Conservation (phyloP, 2,113 vertebrate species). For the Takifugu bimaculatus region DNA sequence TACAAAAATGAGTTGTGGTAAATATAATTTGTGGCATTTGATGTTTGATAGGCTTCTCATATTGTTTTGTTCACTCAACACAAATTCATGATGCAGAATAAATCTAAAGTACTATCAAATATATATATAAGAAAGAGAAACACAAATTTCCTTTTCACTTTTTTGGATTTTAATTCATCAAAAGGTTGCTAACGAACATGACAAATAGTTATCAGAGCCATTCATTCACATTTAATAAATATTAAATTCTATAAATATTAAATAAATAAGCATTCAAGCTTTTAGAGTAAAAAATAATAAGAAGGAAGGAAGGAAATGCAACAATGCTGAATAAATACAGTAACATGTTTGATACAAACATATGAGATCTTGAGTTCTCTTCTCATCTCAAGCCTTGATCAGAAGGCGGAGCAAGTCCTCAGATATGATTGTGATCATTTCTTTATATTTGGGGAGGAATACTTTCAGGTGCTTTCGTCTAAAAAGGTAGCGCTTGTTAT, state of each 20-base stretch:
- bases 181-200: neutral
- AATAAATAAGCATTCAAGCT: no score
- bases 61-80: no score
- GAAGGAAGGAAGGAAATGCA: neutral
- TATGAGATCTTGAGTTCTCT: neutral
- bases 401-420: neutral
- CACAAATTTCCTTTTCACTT: slow-evolving; percentile 1
- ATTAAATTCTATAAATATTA: slow-evolving; percentile 13
- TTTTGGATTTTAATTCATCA: slow-evolving; percentile 9
- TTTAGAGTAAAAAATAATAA: neutral
- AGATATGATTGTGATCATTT: neutral
- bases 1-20: no score
- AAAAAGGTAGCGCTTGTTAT: neutral
- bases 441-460: neutral
- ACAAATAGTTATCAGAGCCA: neutral
- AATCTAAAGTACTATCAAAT: no score
- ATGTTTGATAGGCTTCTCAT: no score
- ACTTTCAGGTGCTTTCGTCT: neutral
- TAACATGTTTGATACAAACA: slow-evolving; percentile 62
- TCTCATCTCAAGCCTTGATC: slow-evolving; percentile 4
- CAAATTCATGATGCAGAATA: no score
- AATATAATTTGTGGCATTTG: no score
- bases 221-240: slow-evolving; percentile 27
- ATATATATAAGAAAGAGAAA: neutral
- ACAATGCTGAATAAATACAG: slow-evolving; percentile 32